phyloP scores from a whole-genome alignment of 64 coral and sea anemone species.

The Hydrozoanthus tunicans region DNA sequence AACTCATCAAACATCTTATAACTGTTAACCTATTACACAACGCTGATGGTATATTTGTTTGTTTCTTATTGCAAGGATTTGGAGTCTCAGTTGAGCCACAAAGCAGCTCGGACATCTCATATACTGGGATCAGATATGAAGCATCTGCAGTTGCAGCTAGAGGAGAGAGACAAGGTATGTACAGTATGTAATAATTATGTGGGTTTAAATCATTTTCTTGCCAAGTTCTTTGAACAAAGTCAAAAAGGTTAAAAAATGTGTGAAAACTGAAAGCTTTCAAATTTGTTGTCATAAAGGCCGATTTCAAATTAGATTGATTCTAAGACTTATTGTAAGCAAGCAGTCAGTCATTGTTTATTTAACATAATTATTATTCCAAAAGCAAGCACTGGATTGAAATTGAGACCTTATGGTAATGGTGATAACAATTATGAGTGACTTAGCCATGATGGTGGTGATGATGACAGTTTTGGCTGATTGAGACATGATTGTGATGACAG shows the following conservation, averaged over 20 bases:
- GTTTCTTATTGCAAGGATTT: slow-evolving; percentile 69
- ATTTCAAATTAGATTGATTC: too few relatives aligned
- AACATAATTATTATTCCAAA: too few relatives aligned
- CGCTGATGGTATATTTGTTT: background rate
- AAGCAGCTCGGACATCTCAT: slow-evolving; percentile 70
- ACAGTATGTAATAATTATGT: background rate
- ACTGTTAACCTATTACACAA: too few relatives aligned
- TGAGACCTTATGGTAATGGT: background rate
- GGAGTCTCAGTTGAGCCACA: slow-evolving; percentile 70
- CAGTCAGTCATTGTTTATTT: background rate
- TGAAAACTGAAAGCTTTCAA: too few relatives aligned
- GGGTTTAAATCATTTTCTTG: background rate
- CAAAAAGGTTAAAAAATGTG: too few relatives aligned
- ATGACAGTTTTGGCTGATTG: background rate
- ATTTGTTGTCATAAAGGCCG: too few relatives aligned
- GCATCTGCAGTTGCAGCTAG: slow-evolving; percentile 78
- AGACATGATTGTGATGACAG: background rate
- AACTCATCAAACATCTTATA: too few relatives aligned
- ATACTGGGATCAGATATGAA: slow-evolving; percentile 76
- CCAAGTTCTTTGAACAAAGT: too few relatives aligned
- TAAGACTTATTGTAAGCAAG: too few relatives aligned
- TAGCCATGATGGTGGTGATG: background rate
- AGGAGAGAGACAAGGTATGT: slow-evolving; percentile 81
- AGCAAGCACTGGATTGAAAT: too few relatives aligned
- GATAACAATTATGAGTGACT: background rate